Percentiles rank a stretch among this genome's conserved stretches.
Evolutionary conservation across 2,797 vertebrate species (phyloP).

Genomic region (Leontopithecus rosalia): DNA sequence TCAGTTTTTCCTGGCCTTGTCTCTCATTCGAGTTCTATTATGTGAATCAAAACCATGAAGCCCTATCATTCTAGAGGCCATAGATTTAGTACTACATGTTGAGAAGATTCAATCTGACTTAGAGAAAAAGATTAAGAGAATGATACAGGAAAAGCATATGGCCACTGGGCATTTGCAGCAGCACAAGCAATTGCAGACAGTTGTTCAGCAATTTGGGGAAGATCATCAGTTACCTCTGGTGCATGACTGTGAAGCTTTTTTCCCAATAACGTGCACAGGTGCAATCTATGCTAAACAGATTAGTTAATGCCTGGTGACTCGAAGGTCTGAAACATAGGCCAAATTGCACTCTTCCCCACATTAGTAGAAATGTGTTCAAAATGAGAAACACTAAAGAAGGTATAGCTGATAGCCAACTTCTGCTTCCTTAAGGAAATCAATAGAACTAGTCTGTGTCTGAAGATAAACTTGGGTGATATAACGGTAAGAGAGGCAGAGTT

Average conservation of each 20-base stretch:
- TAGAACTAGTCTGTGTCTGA: background rate
- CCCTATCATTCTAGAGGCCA: background rate
- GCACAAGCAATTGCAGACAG: background rate
- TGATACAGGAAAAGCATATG: background rate
- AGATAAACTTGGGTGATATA: background rate
- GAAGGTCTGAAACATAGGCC: background rate
- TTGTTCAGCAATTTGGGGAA: background rate
- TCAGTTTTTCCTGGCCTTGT: background rate
- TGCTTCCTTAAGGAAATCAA: background rate
- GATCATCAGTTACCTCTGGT: background rate
- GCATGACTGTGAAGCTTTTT: background rate
- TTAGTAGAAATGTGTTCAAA: background rate
- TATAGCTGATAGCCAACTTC: background rate
- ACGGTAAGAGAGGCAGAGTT: background rate
- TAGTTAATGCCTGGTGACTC: background rate
- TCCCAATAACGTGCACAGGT: background rate
- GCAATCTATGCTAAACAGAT: conserved; percentile 1
- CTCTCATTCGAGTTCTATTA: background rate
- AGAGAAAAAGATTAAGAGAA: background rate
- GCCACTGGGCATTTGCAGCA: background rate
- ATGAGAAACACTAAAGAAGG: background rate
- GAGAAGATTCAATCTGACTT: background rate
- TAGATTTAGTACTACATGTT: background rate
- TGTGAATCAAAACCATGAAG: background rate
- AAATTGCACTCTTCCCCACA: background rate